Percentiles rank a stretch among this genome's conserved stretches.
These are phyloP conservation scores for Ctenosaura bakeri DNA, from an alignment of 2,797 vertebrate genomes.

Conservation along the genomic window DNA sequence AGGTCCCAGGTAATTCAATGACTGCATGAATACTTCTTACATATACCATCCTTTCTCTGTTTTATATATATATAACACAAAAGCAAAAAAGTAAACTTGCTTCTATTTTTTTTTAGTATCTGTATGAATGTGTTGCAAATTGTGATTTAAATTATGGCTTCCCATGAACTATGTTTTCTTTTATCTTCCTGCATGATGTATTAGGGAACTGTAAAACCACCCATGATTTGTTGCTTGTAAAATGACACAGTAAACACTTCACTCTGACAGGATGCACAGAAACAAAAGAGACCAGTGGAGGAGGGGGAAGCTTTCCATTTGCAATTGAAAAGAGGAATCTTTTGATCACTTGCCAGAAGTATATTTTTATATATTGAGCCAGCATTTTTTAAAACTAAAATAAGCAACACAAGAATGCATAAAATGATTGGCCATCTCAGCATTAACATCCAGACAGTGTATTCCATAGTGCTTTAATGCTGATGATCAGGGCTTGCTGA, in stretches of 20 bases:
- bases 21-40: not conserved
- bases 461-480: not conserved
- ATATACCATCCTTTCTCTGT: not conserved
- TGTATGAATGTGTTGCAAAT: not conserved
- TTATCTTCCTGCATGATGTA: constrained; percentile 38
- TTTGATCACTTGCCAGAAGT: constrained; percentile 58
- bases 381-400: constrained; percentile 51
- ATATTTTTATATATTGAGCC: constrained; percentile 35
- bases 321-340: constrained; percentile 41
- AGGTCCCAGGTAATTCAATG: not conserved
- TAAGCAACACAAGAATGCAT: not conserved
- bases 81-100: not conserved
- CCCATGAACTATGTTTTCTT: constrained; percentile 27
- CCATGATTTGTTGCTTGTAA: constrained; percentile 48
- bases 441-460: constrained; percentile 39
- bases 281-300: constrained; percentile 28
- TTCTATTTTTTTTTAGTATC: not conserved
- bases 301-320: constrained; percentile 20
- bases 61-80: not conserved
- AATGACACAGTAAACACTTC: constrained; percentile 59
- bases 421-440: not conserved
- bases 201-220: constrained; percentile 45
- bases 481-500: constrained; percentile 28
- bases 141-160: constrained; percentile 16
- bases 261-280: constrained; percentile 33